phyloP scores from a whole-genome alignment of 2,888 invertebrate genomes.

The Deroplatys truncata region DNA sequence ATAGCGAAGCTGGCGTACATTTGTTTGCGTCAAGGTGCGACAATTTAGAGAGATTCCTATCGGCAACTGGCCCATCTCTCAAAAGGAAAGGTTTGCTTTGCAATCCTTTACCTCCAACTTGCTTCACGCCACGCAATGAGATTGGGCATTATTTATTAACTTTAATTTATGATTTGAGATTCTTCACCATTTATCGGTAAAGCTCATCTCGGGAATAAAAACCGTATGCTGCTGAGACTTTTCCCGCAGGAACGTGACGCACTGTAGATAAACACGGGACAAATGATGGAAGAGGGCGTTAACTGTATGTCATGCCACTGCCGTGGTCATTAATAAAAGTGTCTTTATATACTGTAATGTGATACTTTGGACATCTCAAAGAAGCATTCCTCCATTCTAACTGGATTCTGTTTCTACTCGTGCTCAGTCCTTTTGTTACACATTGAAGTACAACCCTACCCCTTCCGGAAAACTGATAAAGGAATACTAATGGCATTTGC shows the following conservation, averaged over 20 bases:
- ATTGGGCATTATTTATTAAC: background rate
- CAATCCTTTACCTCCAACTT: background rate
- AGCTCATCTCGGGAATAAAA: background rate
- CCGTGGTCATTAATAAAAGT: background rate
- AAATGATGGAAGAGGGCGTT: background rate
- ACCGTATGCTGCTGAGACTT: background rate
- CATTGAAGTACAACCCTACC: background rate
- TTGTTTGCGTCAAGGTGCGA: conserved; percentile 5
- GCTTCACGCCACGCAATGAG: background rate
- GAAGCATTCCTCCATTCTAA: background rate
- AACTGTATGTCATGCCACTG: background rate
- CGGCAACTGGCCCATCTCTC: background rate
- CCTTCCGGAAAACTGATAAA: background rate
- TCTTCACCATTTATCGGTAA: background rate
- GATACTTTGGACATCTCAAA: background rate
- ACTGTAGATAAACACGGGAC: background rate
- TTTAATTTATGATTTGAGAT: background rate
- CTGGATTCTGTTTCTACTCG: background rate
- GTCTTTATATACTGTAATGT: background rate
- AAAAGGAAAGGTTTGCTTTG: background rate
- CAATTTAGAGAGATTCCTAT: conserved; percentile 1
- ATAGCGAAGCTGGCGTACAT: background rate
- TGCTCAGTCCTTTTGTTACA: background rate
- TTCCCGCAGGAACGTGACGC: background rate
- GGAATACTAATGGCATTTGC: background rate